phyloP scores from a whole-genome alignment of 2,113 vertebrate genomes.

The Leptosomus discolor region DNA sequence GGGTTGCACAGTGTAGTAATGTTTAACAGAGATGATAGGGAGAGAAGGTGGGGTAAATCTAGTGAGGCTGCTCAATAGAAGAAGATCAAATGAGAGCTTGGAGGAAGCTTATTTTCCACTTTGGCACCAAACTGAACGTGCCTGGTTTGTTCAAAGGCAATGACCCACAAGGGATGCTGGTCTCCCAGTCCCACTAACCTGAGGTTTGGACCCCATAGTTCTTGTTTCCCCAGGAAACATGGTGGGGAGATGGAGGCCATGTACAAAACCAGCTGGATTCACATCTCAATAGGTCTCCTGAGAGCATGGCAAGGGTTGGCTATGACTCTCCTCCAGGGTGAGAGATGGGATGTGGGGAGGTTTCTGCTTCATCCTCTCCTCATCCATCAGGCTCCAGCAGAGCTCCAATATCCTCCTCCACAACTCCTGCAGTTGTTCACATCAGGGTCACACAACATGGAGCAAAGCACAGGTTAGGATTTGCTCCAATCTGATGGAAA shows the following conservation, averaged over 20 bases:
- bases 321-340: background rate
- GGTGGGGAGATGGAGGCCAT: background rate
- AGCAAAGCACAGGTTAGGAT: background rate
- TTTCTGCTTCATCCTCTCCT: background rate
- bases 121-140: background rate
- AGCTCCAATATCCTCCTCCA: background rate
- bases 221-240: background rate
- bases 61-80: background rate
- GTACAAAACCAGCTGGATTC: background rate
- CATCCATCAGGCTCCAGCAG: background rate
- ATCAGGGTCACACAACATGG: background rate
- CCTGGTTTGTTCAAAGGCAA: background rate
- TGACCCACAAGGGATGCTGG: background rate
- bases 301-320: background rate
- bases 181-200: background rate
- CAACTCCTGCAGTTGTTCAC: background rate
- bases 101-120: background rate
- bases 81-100: background rate
- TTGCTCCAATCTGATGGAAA: background rate
- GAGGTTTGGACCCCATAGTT: background rate
- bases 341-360: fast-evolving
- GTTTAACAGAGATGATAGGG: background rate
- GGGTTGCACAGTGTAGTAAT: background rate
- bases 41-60: background rate
- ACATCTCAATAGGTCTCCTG: background rate